These are phyloP conservation scores for Cetonia aurata DNA, from an alignment of 2,888 invertebrate species.

Conservation along the genomic window DNA sequence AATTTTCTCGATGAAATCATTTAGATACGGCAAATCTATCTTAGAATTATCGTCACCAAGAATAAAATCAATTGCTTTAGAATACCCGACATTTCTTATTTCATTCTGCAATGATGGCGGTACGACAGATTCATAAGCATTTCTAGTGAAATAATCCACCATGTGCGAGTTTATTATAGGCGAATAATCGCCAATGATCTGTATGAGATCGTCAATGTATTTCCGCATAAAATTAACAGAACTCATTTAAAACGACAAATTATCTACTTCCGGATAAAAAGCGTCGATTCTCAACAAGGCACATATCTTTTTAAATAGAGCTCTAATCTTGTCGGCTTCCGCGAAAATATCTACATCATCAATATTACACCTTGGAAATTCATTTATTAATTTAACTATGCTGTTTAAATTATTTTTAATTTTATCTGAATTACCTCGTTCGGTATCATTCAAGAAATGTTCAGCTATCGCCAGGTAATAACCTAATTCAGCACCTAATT, in stretches of 20 bases:
- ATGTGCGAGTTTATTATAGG: slow-evolving; percentile 82
- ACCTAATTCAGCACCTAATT: slow-evolving; percentile 83
- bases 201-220: slow-evolving; percentile 15
- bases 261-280: slow-evolving; percentile 69
- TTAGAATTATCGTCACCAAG: slow-evolving; percentile 63
- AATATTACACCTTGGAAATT: slow-evolving; percentile 77
- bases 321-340: slow-evolving; percentile 74
- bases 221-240: not conserved
- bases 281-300: slow-evolving; percentile 75
- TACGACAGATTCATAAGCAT: slow-evolving; percentile 74
- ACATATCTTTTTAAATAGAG: slow-evolving; percentile 78
- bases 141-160: slow-evolving; percentile 78
- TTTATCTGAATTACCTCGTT: slow-evolving; percentile 68
- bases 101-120: slow-evolving; percentile 70
- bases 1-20: slow-evolving; percentile 57
- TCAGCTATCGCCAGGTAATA: slow-evolving; percentile 76
- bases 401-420: slow-evolving; percentile 69
- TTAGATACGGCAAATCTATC: slow-evolving; percentile 53
- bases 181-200: slow-evolving; percentile 69
- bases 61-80: slow-evolving; percentile 68
- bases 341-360: slow-evolving; percentile 76
- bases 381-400: slow-evolving; percentile 72
- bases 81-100: slow-evolving; percentile 66
- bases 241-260: slow-evolving; percentile 72
- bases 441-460: slow-evolving; percentile 56